These are phyloP conservation scores for Caenorhabditis inopinata DNA, from an alignment of 1,140 invertebrate genomes.

Conservation along the genomic window DNA sequence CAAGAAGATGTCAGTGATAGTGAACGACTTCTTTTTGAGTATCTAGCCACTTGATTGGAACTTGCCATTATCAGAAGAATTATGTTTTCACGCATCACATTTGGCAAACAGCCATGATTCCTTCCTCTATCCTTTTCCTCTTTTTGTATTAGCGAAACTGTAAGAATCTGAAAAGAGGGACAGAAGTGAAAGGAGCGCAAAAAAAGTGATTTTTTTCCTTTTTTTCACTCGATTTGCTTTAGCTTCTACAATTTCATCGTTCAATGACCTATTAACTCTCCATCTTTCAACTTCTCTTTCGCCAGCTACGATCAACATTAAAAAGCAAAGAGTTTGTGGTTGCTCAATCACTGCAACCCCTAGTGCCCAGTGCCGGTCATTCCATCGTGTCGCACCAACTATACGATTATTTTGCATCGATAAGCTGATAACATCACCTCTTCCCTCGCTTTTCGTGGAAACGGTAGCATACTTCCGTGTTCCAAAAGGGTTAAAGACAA, in stretches of 20 bases:
- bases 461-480: conserved; percentile 16
- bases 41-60: not conserved
- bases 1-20: conserved; percentile 27
- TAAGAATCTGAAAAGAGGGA: too few relatives aligned
- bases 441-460: conserved; percentile 23
- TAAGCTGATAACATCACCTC: conserved; percentile 11
- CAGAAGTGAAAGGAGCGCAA: too few relatives aligned
- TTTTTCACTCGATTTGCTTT: too few relatives aligned
- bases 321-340: not conserved
- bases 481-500: too few relatives aligned
- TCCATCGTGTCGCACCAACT: not conserved
- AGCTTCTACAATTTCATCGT: too few relatives aligned
- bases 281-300: not conserved
- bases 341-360: conserved; percentile 11
- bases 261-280: not conserved
- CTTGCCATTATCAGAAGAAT: not conserved
- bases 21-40: not conserved
- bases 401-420: conserved; percentile 26
- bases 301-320: conserved; percentile 13
- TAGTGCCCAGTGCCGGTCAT: conserved; percentile 2
- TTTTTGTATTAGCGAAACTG: not conserved
- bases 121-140: too few relatives aligned
- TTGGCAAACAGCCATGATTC: not conserved
- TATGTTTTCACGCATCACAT: not conserved
- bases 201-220: too few relatives aligned